These are phyloP conservation scores for Thymelicus acteon DNA, from an alignment of 2,888 invertebrate genomes.

Conservation along the genomic window DNA sequence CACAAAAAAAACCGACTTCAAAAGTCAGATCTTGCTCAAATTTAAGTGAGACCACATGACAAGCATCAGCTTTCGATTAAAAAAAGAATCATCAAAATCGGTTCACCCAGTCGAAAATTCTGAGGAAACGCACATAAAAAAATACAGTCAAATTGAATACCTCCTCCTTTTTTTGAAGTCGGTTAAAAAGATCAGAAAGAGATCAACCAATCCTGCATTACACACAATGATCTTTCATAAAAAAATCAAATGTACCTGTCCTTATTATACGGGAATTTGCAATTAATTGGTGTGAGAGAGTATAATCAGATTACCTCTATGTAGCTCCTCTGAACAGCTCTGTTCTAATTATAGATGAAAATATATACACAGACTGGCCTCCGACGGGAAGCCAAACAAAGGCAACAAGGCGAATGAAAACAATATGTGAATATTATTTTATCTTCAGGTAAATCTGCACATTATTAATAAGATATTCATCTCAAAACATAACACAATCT, in stretches of 20 bases:
- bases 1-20: too few species aligned
- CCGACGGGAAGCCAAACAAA: conserved; percentile 65
- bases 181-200: too few species aligned
- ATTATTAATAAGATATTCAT: neutral
- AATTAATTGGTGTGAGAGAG: neutral
- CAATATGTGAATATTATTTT: neutral
- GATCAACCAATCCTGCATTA: too few species aligned
- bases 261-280: neutral
- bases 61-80: too few species aligned
- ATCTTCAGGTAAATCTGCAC: neutral
- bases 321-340: conserved; percentile 42
- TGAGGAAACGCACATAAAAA: too few species aligned
- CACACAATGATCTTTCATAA: neutral
- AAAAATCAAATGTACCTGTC: neutral
- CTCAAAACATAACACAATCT: too few species aligned
- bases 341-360: conserved; percentile 60
- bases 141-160: too few species aligned
- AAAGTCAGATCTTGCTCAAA: too few species aligned
- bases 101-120: too few species aligned
- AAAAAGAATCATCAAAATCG: too few species aligned
- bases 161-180: too few species aligned
- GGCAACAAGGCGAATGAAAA: conserved; percentile 51
- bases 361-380: conserved; percentile 52
- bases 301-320: conserved; percentile 24
- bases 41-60: too few species aligned